Percentiles rank a stretch among this genome's conserved stretches.
phyloP scores from a whole-genome alignment of 2,888 invertebrate genomes.

The Epistrophella euchroma region DNA sequence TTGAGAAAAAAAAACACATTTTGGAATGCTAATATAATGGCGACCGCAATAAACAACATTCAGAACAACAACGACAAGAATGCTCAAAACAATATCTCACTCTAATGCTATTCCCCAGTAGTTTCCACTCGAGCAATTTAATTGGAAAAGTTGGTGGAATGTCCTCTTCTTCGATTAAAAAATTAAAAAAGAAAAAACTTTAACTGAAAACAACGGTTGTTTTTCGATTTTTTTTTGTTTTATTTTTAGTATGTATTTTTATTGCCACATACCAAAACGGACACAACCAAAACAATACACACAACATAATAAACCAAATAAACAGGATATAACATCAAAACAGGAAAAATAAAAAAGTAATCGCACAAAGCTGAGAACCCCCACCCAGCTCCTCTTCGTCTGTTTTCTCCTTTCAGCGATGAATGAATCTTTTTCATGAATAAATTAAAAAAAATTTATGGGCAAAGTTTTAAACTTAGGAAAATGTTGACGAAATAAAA shows the following conservation, averaged over 20 bases:
- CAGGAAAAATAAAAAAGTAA: conserved; percentile 59
- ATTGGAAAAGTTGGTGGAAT: conserved; percentile 72
- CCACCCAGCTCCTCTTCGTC: conserved; percentile 35
- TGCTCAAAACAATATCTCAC: conserved; percentile 28
- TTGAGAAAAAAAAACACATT: conserved; percentile 42
- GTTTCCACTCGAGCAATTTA: conserved; percentile 73
- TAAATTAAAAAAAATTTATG: conserved; percentile 74
- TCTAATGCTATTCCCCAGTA: conserved; percentile 66
- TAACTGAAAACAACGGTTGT: conserved; percentile 41
- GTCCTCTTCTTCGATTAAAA: conserved; percentile 51
- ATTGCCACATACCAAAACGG: conserved; percentile 31
- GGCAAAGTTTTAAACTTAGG: conserved; percentile 64
- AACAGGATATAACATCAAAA: conserved; percentile 72
- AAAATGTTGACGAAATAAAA: conserved; percentile 35
- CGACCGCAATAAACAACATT: conserved; percentile 23
- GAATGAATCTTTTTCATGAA: conserved; percentile 70
- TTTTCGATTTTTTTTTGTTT: conserved; percentile 11
- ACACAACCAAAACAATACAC: conserved; percentile 47
- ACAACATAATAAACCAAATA: conserved; percentile 59
- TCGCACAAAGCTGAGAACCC: conserved; percentile 21
- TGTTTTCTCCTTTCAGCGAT: conserved; percentile 23
- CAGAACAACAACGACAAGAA: neutral
- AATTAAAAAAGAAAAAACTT: conserved; percentile 36
- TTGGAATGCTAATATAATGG: conserved; percentile 17
- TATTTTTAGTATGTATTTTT: conserved; percentile 12